Base-by-base conservation (phyloP, 35 echinoderm and acorn worm species). In the Ophiothrix spiculata region DNA sequence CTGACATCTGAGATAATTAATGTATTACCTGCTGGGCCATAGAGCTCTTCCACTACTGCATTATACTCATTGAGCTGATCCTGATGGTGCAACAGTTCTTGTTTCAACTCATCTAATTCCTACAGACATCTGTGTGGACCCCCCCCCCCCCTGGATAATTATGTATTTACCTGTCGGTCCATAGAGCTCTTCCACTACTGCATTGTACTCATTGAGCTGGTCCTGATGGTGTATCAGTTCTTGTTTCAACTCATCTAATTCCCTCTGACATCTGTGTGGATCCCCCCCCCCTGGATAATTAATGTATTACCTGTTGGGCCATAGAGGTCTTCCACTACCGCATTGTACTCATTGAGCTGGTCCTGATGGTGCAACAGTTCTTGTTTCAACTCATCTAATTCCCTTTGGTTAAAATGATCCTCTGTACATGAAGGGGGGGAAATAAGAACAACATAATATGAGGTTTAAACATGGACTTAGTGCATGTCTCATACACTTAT, bases 231-330 rank as follows among this genome's bases (percentile, higher is more conserved):
- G 60, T 2, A 69, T 10, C 4, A 69, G 60, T n/a, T 69, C 60
- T 69, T 69, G 17, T 28, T 69, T 69, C 29, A 69, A 69, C 60
- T 69, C 60, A 2, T 69, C 60, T 69, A 69, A 69, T 69, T 69
- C 60, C n/a, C n/a, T n/a, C n/a, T n/a, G n/a, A n/a, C n/a, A n/a
- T n/a, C n/a, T n/a, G n/a, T n/a, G n/a, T n/a, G n/a, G n/a, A n/a
- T n/a, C n/a, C n/a, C n/a, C n/a, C n/a, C n/a, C n/a, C n/a, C n/a
- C n/a, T n/a, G n/a, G n/a, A n/a, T n/a, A n/a, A n/a, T n/a, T n/a
- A n/a, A n/a, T n/a, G n/a, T n/a, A n/a, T n/a, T n/a, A n/a, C n/a
- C n/a, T n/a, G n/a, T 6, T 69, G 60, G 60, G 60, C 60, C 60
- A 28, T 69, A 69, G 60, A 69, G 4, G 29, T 69, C 60, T 69